Conservation (phyloP, 1,140 invertebrate species). For the Zaprionus gabonicus region DNA sequence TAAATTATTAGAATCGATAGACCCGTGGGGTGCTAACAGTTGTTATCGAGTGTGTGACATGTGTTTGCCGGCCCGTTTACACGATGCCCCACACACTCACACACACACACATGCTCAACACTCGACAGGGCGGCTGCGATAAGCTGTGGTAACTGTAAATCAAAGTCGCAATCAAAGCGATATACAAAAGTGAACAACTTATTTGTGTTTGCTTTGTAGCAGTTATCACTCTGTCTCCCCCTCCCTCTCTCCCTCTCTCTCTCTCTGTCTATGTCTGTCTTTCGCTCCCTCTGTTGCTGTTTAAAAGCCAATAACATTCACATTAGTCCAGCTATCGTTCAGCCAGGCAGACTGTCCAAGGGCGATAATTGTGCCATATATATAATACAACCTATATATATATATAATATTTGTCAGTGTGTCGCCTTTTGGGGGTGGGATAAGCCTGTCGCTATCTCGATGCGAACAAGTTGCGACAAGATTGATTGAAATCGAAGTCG, state of each 20-base stretch:
- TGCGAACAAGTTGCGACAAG: neutral
- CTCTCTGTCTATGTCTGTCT: neutral
- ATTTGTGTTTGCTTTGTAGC: conserved; percentile 35
- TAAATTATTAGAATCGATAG: conserved; percentile 2
- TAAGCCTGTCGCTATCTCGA: conserved; percentile 8
- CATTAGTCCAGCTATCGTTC: conserved; percentile 30
- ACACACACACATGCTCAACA: neutral
- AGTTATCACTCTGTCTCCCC: conserved; percentile 24
- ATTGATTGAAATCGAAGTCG: conserved; percentile 15
- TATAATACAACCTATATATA: neutral
- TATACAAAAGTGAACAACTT: conserved; percentile 44
- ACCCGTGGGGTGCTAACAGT: neutral
- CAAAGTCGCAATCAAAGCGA: conserved; percentile 43
- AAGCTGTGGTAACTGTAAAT: conserved; percentile 40
- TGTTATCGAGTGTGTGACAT: conserved; percentile 7
- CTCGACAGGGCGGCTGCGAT: conserved; percentile 15
- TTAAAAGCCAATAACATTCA: conserved; percentile 49
- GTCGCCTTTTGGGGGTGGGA: neutral
- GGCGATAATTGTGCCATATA: conserved; percentile 21
- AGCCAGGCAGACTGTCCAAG: conserved; percentile 21
- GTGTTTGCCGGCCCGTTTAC: neutral
- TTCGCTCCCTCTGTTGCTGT: conserved; percentile 8
- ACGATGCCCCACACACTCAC: neutral
- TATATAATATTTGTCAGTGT: neutral
- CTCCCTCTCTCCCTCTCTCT: neutral